phyloP scores from a whole-genome alignment of 2,888 invertebrate species.

The Trachelus troglodyta region DNA sequence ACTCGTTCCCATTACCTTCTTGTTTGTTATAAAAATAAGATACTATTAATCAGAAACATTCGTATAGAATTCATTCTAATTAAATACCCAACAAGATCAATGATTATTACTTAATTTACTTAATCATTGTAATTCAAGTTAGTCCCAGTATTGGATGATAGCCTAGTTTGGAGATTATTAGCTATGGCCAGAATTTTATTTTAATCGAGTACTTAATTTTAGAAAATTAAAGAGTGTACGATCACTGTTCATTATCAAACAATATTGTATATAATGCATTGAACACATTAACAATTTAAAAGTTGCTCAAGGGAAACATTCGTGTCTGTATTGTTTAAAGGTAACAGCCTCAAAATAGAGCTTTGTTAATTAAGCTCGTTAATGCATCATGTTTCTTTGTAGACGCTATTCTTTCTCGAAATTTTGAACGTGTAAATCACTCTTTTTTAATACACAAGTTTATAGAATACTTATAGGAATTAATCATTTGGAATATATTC shows the following conservation, averaged over 20 bases:
- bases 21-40: not conserved
- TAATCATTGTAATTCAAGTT: too few species aligned
- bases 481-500: not conserved
- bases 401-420: not conserved
- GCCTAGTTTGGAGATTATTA: too few species aligned
- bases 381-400: not conserved
- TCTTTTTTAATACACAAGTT: not conserved
- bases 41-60: not conserved
- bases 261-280: not conserved
- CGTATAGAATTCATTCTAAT: not conserved
- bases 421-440: not conserved
- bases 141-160: too few species aligned
- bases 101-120: not conserved
- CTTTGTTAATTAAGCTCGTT: not conserved
- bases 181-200: too few species aligned
- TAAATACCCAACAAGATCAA: not conserved
- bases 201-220: not conserved
- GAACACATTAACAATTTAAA: not conserved
- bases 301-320: not conserved
- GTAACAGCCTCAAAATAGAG: not conserved
- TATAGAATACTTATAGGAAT: not conserved
- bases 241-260: not conserved
- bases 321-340: not conserved
- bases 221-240: not conserved
- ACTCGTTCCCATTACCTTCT: not conserved